Evolutionary conservation across 2,113 vertebrate genomes (phyloP), one percentile per base, ranked within the genome.

Genomic region (Muntiacus muntjak): DNA sequence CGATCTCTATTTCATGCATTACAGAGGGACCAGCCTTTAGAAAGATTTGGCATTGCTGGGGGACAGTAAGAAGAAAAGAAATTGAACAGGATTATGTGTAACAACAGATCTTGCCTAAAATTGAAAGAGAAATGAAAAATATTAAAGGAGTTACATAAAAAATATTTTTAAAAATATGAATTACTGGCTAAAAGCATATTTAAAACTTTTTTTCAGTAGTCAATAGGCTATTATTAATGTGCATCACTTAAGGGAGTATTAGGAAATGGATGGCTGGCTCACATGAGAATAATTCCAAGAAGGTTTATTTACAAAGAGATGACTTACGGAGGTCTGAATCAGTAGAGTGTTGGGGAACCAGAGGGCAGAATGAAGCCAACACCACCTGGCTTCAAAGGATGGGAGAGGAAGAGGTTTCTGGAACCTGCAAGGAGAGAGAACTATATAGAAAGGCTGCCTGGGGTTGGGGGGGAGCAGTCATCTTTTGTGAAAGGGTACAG

Each of bases 141-240:
- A 52, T 40, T 57, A 43, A 88, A 89, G 19, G 55, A 45, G 2
- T 9, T 71, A 17, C 45, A 21, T 52, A 26, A 82, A 23, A 92
- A 79, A 52, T 45, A 76, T 45, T 58, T 91, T 91, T 55, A 1
- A 43, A 93, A 96, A 79, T 81, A 81, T 21, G 25, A 94, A 79
- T 58, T 40, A 78, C 28, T 89, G 55, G 10, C 54, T 83, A 82
- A 81, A 94, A 50, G 3, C 60, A 95, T 30, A 67, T 85, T 67
- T n/a, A 50, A 60, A 47, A 13, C 67, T 11, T 21, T 78, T 81
- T 54, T 89, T n/a, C 60, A 64, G 0, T 82, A 57, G 62, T 50
- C 85, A 40, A 17, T 36, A 85, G 74, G 12, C 28, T n/a, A 28
- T 55, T 55, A 23, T 82, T 90, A 62, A 89, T 26, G 30, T 17